Base-by-base conservation (phyloP, 2,888 invertebrate species). In the Agrenia bidenticulata region DNA sequence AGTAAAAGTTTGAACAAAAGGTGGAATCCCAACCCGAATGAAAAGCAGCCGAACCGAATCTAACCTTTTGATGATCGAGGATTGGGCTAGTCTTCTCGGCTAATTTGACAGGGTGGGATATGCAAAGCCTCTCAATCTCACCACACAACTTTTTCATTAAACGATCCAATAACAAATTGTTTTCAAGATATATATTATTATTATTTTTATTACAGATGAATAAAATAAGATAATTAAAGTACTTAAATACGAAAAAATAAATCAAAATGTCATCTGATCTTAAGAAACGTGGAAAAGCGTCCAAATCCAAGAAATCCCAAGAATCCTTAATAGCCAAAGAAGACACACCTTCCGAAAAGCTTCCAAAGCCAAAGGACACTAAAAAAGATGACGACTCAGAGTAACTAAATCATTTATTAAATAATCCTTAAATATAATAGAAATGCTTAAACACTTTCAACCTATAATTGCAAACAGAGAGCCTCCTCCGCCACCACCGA, bases 401-500 rank as follows among this genome's bases (percentile, higher is more conserved):
- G 21, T 17, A 51, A 51, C 5, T n/a, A 49, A 39, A 39, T 39
- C 39, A 9, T 39, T 39, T 39, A 19, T 19, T n/a, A 19, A 45
- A 45, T 9, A 45, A 45, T 9, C 4, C 45, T 19, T 19, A 45
- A 39, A 39, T 39, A 39, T 15, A 19, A 45, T 4, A 11, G 32
- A 32, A 32, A n/a, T n/a, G n/a, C n/a, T n/a, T n/a, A n/a, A n/a
- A n/a, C 32, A 7, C 32, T 11, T 32, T 4, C 32, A 32, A 11
- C 32, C 32, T 32, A 7, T 32, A 32, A 32, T 32, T 11, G 11
- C 32, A 32, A 32, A 32, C 11, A 32, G 5, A 32, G 4, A 7
- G 32, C 5, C 4, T 32, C 32, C 32, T 32, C 32, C 32, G 32
- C 66, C 63, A 32, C 67, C 67, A 37, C 61, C 60, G 9, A 82